These are phyloP conservation scores for Scopus umbretta DNA, from an alignment of 2,113 vertebrate species.

Conservation along the genomic window DNA sequence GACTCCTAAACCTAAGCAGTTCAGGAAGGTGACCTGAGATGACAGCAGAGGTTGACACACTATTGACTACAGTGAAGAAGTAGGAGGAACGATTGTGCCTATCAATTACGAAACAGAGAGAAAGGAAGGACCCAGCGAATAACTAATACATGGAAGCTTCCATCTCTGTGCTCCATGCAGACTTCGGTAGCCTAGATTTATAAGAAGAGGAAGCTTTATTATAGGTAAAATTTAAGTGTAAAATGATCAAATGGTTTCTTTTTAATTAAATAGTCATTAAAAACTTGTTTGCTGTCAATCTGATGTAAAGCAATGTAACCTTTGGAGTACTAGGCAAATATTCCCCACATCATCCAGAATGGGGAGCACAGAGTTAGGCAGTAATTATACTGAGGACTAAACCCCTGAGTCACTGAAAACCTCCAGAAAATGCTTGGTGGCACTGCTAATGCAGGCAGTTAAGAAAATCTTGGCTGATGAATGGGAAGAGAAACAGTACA, in stretches of 20 bases:
- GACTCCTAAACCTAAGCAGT: conserved; percentile 42
- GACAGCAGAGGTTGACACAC: conserved; percentile 35
- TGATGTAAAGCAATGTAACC: not conserved
- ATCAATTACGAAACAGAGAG: conserved; percentile 47
- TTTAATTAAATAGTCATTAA: not conserved
- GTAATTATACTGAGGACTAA: not conserved
- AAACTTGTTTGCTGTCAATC: not conserved
- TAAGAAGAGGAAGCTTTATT: not conserved
- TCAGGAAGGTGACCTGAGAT: conserved; percentile 57
- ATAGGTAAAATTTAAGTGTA: not conserved
- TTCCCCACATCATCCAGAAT: not conserved
- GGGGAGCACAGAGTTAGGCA: not conserved
- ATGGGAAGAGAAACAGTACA: conserved; percentile 11
- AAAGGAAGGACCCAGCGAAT: conserved; percentile 34
- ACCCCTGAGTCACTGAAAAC: conserved; percentile 13
- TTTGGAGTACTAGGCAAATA: not conserved
- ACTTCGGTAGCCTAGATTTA: conserved; percentile 2
- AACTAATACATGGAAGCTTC: conserved; percentile 29
- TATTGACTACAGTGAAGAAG: conserved; percentile 58
- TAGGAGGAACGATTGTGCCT: conserved; percentile 38
- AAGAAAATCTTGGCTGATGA: conserved; percentile 16
- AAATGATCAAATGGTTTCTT: not conserved
- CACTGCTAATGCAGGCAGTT: conserved; percentile 9
- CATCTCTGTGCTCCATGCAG: not conserved
- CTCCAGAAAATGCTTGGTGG: not conserved